Evolutionary conservation across 1,140 invertebrate genomes (phyloP), one percentile per base, ranked within the genome.

Genomic region (Holotrichia oblita): DNA sequence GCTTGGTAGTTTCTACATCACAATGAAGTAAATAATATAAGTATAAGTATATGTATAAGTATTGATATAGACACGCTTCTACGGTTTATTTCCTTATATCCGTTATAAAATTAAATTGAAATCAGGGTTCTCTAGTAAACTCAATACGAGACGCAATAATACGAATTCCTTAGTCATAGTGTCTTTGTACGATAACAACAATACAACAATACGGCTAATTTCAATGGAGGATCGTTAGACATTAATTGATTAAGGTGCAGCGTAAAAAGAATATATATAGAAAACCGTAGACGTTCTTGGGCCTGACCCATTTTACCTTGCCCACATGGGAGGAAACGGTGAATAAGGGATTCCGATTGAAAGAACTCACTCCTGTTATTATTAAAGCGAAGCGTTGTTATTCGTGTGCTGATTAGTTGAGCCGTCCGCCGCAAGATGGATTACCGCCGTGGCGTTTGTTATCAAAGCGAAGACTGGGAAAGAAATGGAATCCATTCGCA

Each of bases 371-470:
- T 40, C 9, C 77, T 20, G 69, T 61, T 78, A 61, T 78, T 72
- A 78, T 78, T 78, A 69, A 72, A 78, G 77, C 61, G 69, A 44
- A 10, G 34, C 61, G 61, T 69, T 69, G 61, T 69, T 48, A 72
- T 73, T 80, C 69, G 77, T 75, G 78, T 80, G 78, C 75, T 79
- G 80, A 80, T 80, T 80, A 80, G 73, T 78, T 76, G 42, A 73
- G 40, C 79, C 78, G 79, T 79, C 77, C 22, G 40, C 77, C 73
- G 44, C 41, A 80, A 80, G 79, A 80, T 79, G 77, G 77, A 80
- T 80, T 78, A 78, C 77, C 55, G 74, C 55, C 79, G 72, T 76
- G 77, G 76, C 74, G 48, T 80, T 80, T 44, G 76, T 80, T 80
- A 78, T 80, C 77, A 69, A 69, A 69, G 61, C 20, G 61, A 14